Percentiles rank a stretch among this genome's conserved stretches.
phyloP scores from a whole-genome alignment of 2,113 vertebrate species.

The Nettapus auritus region DNA sequence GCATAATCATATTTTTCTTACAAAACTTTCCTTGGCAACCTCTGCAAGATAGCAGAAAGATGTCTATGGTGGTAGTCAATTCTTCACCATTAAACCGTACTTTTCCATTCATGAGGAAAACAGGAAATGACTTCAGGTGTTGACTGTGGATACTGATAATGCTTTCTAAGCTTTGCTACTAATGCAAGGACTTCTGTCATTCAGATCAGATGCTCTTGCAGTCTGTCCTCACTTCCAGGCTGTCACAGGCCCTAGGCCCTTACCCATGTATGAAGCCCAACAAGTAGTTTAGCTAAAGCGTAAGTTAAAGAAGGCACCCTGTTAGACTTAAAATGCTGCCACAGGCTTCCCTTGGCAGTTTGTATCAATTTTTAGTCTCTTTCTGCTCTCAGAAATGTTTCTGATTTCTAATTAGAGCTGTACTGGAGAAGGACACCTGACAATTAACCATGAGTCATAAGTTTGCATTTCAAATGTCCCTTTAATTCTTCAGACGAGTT shows the following conservation, averaged over 20 bases:
- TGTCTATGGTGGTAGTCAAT: background rate
- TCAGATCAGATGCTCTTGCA: background rate
- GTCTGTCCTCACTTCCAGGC: background rate
- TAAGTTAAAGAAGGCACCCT: background rate
- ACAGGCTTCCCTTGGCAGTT: background rate
- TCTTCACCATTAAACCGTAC: background rate
- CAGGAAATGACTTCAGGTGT: background rate
- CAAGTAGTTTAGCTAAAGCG: background rate
- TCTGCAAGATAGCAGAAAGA: background rate
- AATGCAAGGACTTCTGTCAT: background rate
- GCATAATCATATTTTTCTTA: background rate
- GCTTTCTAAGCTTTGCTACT: background rate
- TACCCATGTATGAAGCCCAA: background rate
- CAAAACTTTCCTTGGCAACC: background rate
- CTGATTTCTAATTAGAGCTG: slow-evolving; percentile 49
- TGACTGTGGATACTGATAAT: background rate
- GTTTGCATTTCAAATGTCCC: background rate
- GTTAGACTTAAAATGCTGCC: background rate
- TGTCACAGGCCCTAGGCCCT: background rate
- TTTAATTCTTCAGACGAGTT: slow-evolving; percentile 33
- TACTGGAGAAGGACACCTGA: background rate
- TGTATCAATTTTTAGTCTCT: background rate
- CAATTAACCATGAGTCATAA: slow-evolving; percentile 38
- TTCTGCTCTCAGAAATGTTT: slow-evolving; percentile 14
- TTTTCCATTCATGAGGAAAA: background rate